Evolutionary conservation across 1,140 invertebrate genomes (phyloP).

Genomic region (Nylanderia fulva): DNA sequence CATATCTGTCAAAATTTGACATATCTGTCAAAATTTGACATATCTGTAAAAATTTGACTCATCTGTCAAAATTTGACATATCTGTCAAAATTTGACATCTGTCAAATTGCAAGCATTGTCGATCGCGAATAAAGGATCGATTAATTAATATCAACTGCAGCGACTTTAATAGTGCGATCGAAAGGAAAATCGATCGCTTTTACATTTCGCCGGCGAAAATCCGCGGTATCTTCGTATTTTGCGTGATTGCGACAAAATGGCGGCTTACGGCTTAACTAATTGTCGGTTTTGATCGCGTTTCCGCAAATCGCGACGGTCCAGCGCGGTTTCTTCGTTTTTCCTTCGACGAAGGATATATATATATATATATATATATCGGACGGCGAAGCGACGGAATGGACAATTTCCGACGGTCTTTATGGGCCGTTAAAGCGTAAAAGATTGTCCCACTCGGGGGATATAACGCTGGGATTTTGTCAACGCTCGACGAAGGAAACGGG

Average conservation of each 20-base stretch:
- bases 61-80: no score
- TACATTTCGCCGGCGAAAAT: conserved; percentile 28
- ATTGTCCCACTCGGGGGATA: conserved; percentile 14
- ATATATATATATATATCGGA: no score
- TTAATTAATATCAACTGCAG: not conserved
- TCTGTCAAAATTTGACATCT: no score
- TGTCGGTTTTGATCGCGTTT: conserved; percentile 29
- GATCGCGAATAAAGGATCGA: not conserved
- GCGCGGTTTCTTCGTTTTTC: not conserved
- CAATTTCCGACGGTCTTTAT: conserved; percentile 55
- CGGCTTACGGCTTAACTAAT: conserved; percentile 4
- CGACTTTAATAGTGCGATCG: conserved; percentile 5
- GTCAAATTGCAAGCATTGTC: conserved; percentile 16
- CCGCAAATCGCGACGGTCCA: not conserved
- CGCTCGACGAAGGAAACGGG: conserved; percentile 18
- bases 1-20: no score
- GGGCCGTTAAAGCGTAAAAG: conserved; percentile 51
- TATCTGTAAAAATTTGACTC: no score
- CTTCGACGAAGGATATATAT: not conserved
- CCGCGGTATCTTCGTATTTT: conserved; percentile 4
- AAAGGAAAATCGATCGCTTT: conserved; percentile 42
- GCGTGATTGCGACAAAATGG: not conserved
- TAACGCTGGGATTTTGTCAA: conserved; percentile 44
- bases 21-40: no score
- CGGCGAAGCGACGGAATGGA: conserved; percentile 44